Base-by-base conservation (phyloP, 2,888 invertebrate genomes). In the Callinectes sapidus region DNA sequence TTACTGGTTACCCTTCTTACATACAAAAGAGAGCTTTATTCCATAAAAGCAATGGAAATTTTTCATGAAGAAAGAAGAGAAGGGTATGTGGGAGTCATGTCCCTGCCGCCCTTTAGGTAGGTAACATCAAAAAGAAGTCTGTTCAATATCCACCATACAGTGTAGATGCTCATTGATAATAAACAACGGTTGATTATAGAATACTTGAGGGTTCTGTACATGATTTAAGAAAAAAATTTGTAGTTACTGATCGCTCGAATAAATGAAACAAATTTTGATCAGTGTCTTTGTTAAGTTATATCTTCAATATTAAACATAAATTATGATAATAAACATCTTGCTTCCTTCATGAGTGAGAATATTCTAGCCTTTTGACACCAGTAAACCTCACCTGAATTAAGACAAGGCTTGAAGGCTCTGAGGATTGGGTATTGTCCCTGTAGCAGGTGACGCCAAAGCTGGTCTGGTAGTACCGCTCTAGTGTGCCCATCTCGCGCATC, bases 401-500 rank as follows among this genome's bases (percentile, higher is more conserved):
- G 3, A 54, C 48, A 54, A 92, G 77, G 2, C 90, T 88, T 0
- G 85, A 61, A 1, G 77, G 88, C 3, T 91, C 85, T 1, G 71
- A 87, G 2, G 90, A 88, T 1, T 2, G 14, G 32, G 23, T 10
- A 2, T 35, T 54, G 10, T 32, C 28, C 28, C 35, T 61, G 85
- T 77, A 91, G 66, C 92, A 92, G 48, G 88, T 92, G 32, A 91
- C 85, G 0, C 92, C 92, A n/a, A 92, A 92, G 55, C 54, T 88
- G 3, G 85, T 61, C 18, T 91, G 71, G 48, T 92, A 91, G 32
- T 89, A 61, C 3, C 91, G 77, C 39, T 91, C 90, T 14, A 92
- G 14, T 28, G 91, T 71, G 1, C 92, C 92, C 92, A 92, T 92
- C 35, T 92, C 89, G 0, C 92, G 77, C 92, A 92, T 90, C 92